Base-by-base conservation (phyloP, 2,797 vertebrate genomes). In the Paguma larvata region DNA sequence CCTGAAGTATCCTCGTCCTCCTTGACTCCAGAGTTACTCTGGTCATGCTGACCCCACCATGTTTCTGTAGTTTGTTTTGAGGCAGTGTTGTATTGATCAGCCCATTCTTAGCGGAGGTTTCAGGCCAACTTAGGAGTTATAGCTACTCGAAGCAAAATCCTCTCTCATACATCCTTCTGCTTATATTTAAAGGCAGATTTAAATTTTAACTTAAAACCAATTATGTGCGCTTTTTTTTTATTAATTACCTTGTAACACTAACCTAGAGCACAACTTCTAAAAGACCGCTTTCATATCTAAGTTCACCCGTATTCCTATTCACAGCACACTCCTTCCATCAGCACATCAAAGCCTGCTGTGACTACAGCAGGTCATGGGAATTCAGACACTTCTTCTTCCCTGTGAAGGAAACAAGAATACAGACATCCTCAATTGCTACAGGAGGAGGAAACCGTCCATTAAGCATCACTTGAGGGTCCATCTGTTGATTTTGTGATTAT, bases 381-480 rank as follows among this genome's bases (percentile, higher is more conserved):
- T 63, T 32, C 38, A 84, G 51, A 21, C 48, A 41, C n/a, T 15
- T 51, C 34, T 67, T 93, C 62, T 77, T 90, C 86, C 59, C 44
- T 46, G 19, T 63, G n/a, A 62, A 84, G 44, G 41, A 67, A 30
- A 59, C 27, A 12, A 48, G 67, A 65, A 80, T 12, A 21, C 21
- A 73, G 5, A 72, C 38, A 30, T 30, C 63, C 70, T 72, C 38
- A 38, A 6, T 44, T 68, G 70, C 48, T 75, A 3, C 89, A n/a
- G 48, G 41, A 91, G 92, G 32, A 97, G 30, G 89, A 93, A 53
- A 21, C 5, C n/a, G 18, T 95, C 25, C 11, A 5, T 16, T 46
- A 94, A 84, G 3, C 59, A 0, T 72, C 3, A 0, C 4, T 3
- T 41, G 14, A 53, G 56, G 34, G 14, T 34, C 25, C 73, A 41